Percentiles rank a stretch among this genome's conserved stretches.
Evolutionary conservation across 2,797 vertebrate genomes (phyloP).

Genomic region (Lepilemur septentrionalis): DNA sequence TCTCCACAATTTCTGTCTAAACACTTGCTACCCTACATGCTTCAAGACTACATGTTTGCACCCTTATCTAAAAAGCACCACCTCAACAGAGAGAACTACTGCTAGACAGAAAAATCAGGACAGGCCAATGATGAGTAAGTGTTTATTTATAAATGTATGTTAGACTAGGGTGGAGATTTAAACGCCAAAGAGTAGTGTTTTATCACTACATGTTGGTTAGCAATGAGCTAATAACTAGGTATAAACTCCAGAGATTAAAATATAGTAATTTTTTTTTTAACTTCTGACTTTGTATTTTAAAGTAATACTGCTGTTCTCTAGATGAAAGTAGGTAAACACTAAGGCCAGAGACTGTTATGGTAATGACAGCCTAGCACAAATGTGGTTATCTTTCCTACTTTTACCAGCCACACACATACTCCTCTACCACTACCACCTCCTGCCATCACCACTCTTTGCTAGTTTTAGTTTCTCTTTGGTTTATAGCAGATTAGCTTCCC

Average conservation of each 20-base stretch:
- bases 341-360: conserved; percentile 18
- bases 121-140: neutral
- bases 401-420: neutral
- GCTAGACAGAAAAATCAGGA: conserved; percentile 9
- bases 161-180: neutral
- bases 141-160: neutral
- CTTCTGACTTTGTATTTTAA: conserved; percentile 44
- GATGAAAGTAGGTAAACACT: conserved; percentile 56
- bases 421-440: neutral
- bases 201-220: neutral
- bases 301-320: neutral
- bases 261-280: neutral
- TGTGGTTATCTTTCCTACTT: conserved; percentile 48
- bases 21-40: neutral
- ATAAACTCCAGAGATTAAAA: conserved; percentile 25
- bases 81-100: neutral
- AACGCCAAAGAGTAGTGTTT: neutral
- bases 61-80: conserved; percentile 26
- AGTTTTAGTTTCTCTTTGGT: conserved; percentile 67
- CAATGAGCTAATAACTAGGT: neutral
- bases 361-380: conserved; percentile 21
- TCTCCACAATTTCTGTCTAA: conserved; percentile 21
- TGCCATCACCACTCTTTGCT: neutral
- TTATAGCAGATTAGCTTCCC: conserved; percentile 70
- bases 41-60: neutral